These are phyloP conservation scores for human DNA, from an alignment of 2,113 vertebrate genomes.

Conservation along the genomic window DNA sequence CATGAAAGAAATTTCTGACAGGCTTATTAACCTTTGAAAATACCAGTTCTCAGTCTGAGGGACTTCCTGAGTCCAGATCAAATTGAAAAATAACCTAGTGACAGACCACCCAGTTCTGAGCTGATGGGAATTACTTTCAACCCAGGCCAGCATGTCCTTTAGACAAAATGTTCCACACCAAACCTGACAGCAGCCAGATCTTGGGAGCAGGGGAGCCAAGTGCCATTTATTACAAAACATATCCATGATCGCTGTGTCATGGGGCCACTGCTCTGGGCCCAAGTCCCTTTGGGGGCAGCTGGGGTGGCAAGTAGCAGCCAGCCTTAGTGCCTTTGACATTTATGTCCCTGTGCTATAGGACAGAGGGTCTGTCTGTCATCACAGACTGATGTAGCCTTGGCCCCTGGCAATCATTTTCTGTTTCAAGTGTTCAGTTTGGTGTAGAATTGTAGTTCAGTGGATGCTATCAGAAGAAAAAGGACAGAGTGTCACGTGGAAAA, in stretches of 20 bases:
- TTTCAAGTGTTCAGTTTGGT: neutral
- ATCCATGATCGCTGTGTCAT: neutral
- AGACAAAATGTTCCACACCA: slow-evolving; percentile 74
- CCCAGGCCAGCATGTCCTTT: slow-evolving; percentile 58
- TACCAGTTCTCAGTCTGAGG: neutral
- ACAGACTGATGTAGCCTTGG: neutral
- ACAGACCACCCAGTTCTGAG: slow-evolving; percentile 59
- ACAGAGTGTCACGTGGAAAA: neutral
- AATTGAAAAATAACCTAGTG: slow-evolving; percentile 64
- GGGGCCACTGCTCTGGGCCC: neutral
- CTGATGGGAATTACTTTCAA: slow-evolving; percentile 70
- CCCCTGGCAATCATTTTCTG: neutral
- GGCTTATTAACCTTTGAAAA: slow-evolving; percentile 56
- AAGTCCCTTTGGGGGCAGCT: neutral
- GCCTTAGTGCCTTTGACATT: neutral
- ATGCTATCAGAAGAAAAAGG: neutral
- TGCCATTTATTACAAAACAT: slow-evolving; percentile 23
- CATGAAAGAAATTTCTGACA: slow-evolving; percentile 34
- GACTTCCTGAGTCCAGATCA: slow-evolving; percentile 32
- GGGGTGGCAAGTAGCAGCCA: neutral
- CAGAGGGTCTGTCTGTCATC: neutral
- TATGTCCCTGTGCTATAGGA: slow-evolving; percentile 4
- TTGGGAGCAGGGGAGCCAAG: slow-evolving; percentile 43
- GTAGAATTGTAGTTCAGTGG: neutral
- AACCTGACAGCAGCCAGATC: slow-evolving; percentile 44